Evolutionary conservation across 2,113 vertebrate genomes (phyloP).

Genomic region (Cyphomyrus plagiostoma): DNA sequence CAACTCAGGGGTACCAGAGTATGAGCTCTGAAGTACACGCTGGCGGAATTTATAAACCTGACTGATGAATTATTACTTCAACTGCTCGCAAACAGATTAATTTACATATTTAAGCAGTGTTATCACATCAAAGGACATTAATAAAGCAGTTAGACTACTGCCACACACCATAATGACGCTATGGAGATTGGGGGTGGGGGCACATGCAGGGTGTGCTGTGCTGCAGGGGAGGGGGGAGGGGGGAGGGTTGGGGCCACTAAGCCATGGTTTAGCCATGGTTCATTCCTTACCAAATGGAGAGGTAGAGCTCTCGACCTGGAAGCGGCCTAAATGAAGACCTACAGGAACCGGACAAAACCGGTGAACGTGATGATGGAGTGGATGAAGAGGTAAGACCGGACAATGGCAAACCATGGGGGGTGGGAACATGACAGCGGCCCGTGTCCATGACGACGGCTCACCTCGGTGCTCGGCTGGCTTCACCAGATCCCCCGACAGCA

Average conservation of each 20-base stretch:
- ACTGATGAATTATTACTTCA: neutral
- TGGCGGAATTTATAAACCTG: neutral
- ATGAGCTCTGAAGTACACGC: neutral
- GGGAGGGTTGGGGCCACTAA: constrained; percentile 48
- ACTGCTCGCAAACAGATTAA: neutral
- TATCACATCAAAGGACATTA: neutral
- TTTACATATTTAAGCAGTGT: neutral
- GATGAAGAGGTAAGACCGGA: constrained; percentile 6
- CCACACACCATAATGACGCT: neutral
- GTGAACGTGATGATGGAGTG: constrained; percentile 57
- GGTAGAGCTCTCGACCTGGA: constrained; percentile 83
- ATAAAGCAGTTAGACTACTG: neutral
- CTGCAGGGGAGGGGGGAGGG: neutral
- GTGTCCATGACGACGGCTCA: constrained; percentile 36
- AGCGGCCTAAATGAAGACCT: constrained; percentile 94
- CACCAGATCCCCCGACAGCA: constrained; percentile 79
- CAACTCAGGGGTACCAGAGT: neutral
- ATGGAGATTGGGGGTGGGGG: neutral
- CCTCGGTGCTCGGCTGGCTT: constrained; percentile 73
- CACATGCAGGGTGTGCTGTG: neutral
- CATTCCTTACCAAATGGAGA: constrained; percentile 89
- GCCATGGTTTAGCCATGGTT: constrained; percentile 20
- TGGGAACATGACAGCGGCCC: neutral
- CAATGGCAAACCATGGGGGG: neutral
- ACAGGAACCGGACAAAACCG: constrained; percentile 75